phyloP scores from a whole-genome alignment of 2,888 invertebrate species.

The Mycalesis mineus region DNA sequence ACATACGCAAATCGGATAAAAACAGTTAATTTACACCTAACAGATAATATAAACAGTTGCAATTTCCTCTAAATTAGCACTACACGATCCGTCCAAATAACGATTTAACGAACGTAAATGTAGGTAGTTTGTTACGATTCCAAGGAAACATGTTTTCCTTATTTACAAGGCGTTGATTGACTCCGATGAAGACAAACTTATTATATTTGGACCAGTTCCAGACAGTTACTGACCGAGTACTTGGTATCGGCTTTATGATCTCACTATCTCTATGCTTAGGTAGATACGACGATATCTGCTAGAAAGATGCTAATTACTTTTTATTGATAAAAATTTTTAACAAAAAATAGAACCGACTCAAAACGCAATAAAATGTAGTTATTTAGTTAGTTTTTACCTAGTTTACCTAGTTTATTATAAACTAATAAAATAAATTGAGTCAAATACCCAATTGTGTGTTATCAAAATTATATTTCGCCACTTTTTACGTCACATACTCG shows the following conservation, averaged over 20 bases:
- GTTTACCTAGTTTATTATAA: too few species aligned
- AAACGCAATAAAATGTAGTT: too few species aligned
- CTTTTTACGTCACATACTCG: too few species aligned
- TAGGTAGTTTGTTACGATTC: background rate
- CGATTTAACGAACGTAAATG: background rate
- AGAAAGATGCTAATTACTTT: too few species aligned
- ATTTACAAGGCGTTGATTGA: slow-evolving; percentile 10
- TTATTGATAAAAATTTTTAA: too few species aligned
- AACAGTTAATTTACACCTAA: background rate
- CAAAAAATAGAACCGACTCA: too few species aligned
- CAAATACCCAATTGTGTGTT: too few species aligned
- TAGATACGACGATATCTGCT: background rate
- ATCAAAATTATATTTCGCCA: too few species aligned
- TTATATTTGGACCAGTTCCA: slow-evolving; percentile 6
- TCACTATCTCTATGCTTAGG: background rate
- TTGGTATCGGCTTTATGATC: background rate
- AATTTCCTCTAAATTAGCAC: slow-evolving; percentile 2
- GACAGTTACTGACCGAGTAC: background rate
- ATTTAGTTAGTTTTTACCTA: too few species aligned
- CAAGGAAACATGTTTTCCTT: slow-evolving; percentile 10
- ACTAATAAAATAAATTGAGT: too few species aligned
- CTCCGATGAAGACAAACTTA: slow-evolving; percentile 6
- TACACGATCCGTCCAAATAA: background rate
- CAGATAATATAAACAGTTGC: background rate
- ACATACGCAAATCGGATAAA: background rate